These are phyloP conservation scores for Stigmatopora nigra DNA, from an alignment of 2,113 vertebrate species.

Conservation along the genomic window DNA sequence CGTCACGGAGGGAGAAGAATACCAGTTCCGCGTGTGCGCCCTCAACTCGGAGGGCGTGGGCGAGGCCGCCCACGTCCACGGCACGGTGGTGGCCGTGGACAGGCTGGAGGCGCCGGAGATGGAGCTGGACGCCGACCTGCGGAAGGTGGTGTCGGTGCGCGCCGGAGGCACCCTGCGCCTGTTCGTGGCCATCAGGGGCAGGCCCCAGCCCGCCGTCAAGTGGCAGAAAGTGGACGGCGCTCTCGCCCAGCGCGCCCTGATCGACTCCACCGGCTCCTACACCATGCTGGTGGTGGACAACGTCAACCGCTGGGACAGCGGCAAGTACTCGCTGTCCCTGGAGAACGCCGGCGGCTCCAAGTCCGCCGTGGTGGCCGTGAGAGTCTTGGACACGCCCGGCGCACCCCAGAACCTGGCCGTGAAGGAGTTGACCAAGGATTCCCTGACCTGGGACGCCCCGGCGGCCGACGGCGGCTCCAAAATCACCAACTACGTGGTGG, in stretches of 20 bases:
- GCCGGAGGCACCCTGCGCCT: slow-evolving; percentile 87
- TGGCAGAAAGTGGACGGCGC: slow-evolving; percentile 89
- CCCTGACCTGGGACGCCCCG: slow-evolving; percentile 86
- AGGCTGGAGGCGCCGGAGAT: slow-evolving; percentile 89
- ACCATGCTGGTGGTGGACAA: slow-evolving; percentile 97
- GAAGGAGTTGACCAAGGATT: slow-evolving; percentile 90
- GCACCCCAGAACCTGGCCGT: slow-evolving; percentile 80
- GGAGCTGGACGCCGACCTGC: slow-evolving; percentile 91
- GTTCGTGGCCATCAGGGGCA: slow-evolving; percentile 93
- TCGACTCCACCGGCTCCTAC: slow-evolving; percentile 90
- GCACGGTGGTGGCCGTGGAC: slow-evolving; percentile 78
- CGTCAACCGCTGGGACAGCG: slow-evolving; percentile 93
- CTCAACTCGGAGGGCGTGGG: slow-evolving; percentile 94
- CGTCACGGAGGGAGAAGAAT: slow-evolving; percentile 86
- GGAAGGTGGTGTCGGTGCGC: slow-evolving; percentile 88
- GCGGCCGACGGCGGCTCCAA: slow-evolving; percentile 92
- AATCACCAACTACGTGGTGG: slow-evolving; percentile 94
- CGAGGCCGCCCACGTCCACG: slow-evolving; percentile 81
- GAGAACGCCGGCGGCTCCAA: slow-evolving; percentile 91
- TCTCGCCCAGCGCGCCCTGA: slow-evolving; percentile 78
- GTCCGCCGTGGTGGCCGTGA: slow-evolving; percentile 88
- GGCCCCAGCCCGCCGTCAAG: slow-evolving; percentile 87
- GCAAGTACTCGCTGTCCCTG: slow-evolving; percentile 86
- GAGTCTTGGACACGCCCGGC: slow-evolving; percentile 93
- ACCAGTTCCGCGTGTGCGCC: slow-evolving; percentile 92